Evolutionary conservation across 1,140 invertebrate genomes (phyloP), one percentile per base, ranked within the genome.

Genomic region (Drosophila subpulchrella): DNA sequence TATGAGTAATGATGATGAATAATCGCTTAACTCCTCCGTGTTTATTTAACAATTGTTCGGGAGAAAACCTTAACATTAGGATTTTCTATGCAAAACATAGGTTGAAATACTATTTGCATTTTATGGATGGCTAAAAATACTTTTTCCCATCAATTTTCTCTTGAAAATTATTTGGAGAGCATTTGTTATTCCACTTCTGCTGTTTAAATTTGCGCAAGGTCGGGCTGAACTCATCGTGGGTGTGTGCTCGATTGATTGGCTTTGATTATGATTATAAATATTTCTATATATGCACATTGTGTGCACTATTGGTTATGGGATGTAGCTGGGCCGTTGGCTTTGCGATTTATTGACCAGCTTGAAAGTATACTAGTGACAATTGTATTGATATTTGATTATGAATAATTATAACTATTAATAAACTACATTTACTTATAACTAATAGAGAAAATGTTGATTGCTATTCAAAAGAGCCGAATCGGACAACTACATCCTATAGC

Each of bases 211-310:
- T 4, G 38, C n/a, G 48, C 73, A 78, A 84, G 81, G 81, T 74
- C 80, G 32, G 20, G 15, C 30, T 51, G 48, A 51, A 51, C 30
- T 54, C 24, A 17, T 41, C 8, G 66, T 68, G 71, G 59, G 75
- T 68, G 78, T 60, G 68, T 55, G n/a, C 34, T 13, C 70, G 59
- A 75, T 83, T 80, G 81, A 83, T 84, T 80, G 57, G 46, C 56
- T 83, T 58, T 55, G 68, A 78, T 65, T 68, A 30, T 55, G 66
- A 63, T 57, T 67, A 67, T 44, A 42, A 47, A 62, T 56, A 67
- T 42, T 12, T 54, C 10, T 34, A 6, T 34, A 39, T 32, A 54
- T 15, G 2, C 15, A 46, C 7, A 24, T 34, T 47, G 17, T 47
- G 30, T 58, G 56, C 56, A 38, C 51, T 12, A 24, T 48, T 36